Evolutionary conservation across 2,797 vertebrate genomes (phyloP).

Genomic region (Babyrousa celebensis): DNA sequence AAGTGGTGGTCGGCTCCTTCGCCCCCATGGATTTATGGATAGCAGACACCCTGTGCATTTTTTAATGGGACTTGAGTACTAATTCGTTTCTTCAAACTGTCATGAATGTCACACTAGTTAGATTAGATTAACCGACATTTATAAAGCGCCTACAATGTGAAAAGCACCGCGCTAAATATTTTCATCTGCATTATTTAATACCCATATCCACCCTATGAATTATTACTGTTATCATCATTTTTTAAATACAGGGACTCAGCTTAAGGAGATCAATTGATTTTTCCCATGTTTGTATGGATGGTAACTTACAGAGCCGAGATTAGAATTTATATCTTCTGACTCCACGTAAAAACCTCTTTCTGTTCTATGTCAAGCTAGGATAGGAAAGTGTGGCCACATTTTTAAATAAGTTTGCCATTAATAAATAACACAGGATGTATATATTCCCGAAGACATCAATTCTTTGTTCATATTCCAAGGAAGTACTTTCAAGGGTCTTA

Average conservation of each 20-base stretch:
- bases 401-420: slow-evolving; percentile 32
- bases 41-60: neutral
- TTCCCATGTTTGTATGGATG: neutral
- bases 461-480: slow-evolving; percentile 61
- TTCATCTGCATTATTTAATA: slow-evolving; percentile 18
- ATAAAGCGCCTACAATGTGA: slow-evolving; percentile 20
- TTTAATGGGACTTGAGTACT: neutral
- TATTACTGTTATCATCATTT: neutral
- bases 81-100: neutral
- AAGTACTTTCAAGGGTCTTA: slow-evolving; percentile 47
- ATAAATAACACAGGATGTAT: slow-evolving; percentile 31
- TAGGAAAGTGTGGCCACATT: neutral
- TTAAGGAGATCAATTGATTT: slow-evolving; percentile 54
- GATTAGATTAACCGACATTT: neutral
- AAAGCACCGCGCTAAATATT: neutral
- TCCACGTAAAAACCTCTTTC: slow-evolving; percentile 12
- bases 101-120: neutral
- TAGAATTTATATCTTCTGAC: slow-evolving; percentile 4
- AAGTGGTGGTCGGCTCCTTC: neutral
- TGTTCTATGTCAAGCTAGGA: neutral
- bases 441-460: slow-evolving; percentile 8
- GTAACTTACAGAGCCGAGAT: slow-evolving; percentile 45
- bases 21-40: neutral
- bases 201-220: neutral
- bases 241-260: neutral